These are phyloP conservation scores for Sphenodon punctatus DNA, from an alignment of 2,797 vertebrate genomes.

Conservation along the genomic window DNA sequence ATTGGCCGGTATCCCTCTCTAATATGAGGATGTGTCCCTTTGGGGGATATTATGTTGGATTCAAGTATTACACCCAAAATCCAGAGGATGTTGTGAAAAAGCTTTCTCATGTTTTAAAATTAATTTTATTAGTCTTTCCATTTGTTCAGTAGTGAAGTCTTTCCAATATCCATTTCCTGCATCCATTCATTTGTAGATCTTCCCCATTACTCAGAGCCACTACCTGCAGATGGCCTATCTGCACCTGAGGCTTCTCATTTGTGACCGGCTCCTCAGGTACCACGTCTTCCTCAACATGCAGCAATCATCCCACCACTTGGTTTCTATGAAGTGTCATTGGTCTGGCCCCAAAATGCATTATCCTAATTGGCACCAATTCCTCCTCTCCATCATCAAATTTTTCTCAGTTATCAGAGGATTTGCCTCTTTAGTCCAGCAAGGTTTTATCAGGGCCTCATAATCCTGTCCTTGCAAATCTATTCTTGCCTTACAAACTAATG, in stretches of 20 bases:
- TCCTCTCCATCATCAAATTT: not conserved
- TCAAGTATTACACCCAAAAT: not conserved
- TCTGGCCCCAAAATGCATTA: not conserved
- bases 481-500: no score
- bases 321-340: not conserved
- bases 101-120: not conserved
- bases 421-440: not conserved
- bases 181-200: not conserved
- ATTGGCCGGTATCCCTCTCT: not conserved
- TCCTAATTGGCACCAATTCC: not conserved
- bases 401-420: not conserved
- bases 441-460: no score
- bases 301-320: not conserved
- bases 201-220: not conserved
- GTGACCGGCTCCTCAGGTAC: not conserved
- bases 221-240: no score
- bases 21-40: not conserved
- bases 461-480: no score
- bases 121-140: not conserved
- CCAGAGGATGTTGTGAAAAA: no score
- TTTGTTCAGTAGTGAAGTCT: not conserved
- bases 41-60: not conserved
- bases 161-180: not conserved
- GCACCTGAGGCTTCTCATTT: no score
- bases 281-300: not conserved